Evolutionary conservation across 2,113 vertebrate genomes (phyloP), one percentile per base, ranked within the genome.

Genomic region (Amphiprion ocellaris): DNA sequence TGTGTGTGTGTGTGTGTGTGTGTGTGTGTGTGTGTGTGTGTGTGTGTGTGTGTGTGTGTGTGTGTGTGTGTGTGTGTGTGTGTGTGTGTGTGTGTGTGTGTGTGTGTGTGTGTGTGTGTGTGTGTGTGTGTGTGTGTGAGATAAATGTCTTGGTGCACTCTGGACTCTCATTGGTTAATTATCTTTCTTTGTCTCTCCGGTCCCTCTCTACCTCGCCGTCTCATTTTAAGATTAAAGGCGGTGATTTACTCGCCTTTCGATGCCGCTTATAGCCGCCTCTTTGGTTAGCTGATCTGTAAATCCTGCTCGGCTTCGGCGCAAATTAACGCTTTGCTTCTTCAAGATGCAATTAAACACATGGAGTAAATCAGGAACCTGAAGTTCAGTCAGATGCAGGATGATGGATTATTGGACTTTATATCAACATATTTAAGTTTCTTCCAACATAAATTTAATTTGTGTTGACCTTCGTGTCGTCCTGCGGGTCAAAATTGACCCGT

Each of bases 131-230:
- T 46, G 55, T 28, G 55, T 56, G 2, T 8, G 82, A 26, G 30
- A 30, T 82, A 77, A 82, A 82, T 53, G 58, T 69, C 69, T 21
- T 69, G 41, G 10, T 85, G 77, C 74, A 65, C 71, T 23, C 70
- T 63, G 1, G 33, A 10, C 68, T 81, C 84, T 64, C 67, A 79
- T 81, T 87, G 85, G 82, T 44, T 86, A 54, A 83, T 85, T 70
- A 56, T 61, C 58, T 61, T 63, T 72, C 73, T 82, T 85, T 83
- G 85, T 87, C 84, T 83, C 39, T 76, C 47, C n/a, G 50, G 0
- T 66, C 7, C 39, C 44, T 49, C 30, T 44, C 55, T 24, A 7
- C 11, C 11, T 19, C 5, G 26, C 11, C 16, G 24, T 66, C 21
- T 50, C n/a, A 44, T 44, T 30, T 59, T 47, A 17, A 47, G n/a